Evolutionary conservation across 2,888 invertebrate genomes (phyloP).

Genomic region (Tinea pellionella): DNA sequence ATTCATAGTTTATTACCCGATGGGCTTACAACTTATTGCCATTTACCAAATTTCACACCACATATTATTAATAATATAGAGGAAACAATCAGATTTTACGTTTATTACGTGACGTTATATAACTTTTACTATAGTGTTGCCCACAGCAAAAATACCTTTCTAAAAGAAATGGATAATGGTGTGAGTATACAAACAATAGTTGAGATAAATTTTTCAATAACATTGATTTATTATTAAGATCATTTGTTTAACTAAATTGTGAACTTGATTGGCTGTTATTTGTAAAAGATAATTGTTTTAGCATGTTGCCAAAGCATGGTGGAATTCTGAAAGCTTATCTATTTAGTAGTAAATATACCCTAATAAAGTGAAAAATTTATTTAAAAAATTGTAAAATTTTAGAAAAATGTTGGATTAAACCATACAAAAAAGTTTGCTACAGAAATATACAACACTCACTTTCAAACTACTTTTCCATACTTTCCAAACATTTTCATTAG

Average conservation of each 20-base stretch:
- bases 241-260: background rate
- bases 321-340: no score
- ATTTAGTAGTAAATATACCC: no score
- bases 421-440: no score
- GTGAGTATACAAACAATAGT: background rate
- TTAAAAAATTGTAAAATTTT: no score
- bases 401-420: no score
- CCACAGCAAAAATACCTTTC: conserved; percentile 4
- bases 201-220: background rate
- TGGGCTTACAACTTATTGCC: no score
- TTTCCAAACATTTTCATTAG: background rate
- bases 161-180: background rate
- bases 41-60: no score
- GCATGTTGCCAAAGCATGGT: no score
- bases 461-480: background rate
- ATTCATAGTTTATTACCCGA: no score
- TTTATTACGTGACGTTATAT: conserved; percentile 29
- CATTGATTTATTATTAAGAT: background rate
- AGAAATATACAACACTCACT: background rate
- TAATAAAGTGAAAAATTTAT: no score
- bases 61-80: background rate
- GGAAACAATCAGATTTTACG: background rate
- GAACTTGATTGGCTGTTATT: no score
- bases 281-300: no score
- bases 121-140: conserved; percentile 21